Conservation (phyloP, 2,888 invertebrate genomes). For the Noctua comes region DNA sequence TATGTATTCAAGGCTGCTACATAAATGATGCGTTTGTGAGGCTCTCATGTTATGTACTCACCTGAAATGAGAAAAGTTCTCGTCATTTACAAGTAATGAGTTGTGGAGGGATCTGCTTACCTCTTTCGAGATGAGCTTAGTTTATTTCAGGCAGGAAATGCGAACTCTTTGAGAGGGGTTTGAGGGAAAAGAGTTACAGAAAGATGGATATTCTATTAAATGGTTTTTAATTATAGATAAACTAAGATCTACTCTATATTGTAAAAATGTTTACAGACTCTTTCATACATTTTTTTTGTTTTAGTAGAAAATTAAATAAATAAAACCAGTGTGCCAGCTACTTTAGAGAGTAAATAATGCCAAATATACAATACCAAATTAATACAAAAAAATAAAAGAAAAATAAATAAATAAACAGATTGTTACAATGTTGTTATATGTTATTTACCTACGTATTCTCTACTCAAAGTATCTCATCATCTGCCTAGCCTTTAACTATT, state of each 20-base stretch:
- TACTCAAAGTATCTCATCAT: background rate
- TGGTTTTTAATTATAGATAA: background rate
- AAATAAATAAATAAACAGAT: too few relatives aligned
- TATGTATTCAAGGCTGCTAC: constrained; percentile 19
- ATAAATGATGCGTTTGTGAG: constrained; percentile 51
- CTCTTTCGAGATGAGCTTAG: constrained; percentile 9
- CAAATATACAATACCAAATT: background rate
- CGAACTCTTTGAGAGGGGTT: background rate
- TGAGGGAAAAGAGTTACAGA: background rate
- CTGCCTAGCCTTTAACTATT: too few relatives aligned
- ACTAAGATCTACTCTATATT: background rate
- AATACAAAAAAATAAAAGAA: too few relatives aligned
- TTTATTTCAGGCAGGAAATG: constrained; percentile 11
- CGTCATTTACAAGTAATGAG: constrained; percentile 42
- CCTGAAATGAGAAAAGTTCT: constrained; percentile 70
- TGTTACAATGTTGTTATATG: background rate
- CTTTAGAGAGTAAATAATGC: background rate
- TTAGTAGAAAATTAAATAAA: background rate
- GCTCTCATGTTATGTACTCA: constrained; percentile 57
- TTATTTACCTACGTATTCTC: background rate
- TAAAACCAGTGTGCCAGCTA: background rate
- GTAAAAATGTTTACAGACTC: background rate
- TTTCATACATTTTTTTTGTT: background rate
- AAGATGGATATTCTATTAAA: background rate
- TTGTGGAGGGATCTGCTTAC: constrained; percentile 33